Evolutionary conservation across 2,797 vertebrate genomes (phyloP), one percentile per base, ranked within the genome.

Genomic region (Coccyzus lansbergi): DNA sequence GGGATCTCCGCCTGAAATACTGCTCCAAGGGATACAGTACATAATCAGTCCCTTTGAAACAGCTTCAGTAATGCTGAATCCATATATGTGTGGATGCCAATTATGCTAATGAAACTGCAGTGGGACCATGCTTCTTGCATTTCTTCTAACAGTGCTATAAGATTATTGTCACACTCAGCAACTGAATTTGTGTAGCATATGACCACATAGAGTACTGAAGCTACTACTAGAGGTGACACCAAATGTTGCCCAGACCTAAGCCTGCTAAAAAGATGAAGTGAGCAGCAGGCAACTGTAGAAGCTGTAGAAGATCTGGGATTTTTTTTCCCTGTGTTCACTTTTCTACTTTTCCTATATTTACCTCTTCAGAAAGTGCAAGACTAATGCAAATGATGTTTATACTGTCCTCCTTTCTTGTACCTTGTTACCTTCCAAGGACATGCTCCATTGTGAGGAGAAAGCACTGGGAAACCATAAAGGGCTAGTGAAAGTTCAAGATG

Each of bases 41-140:
- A 90, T 96, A 95, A 96, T 94, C 93, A 93, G 91, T 90, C 58
- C 91, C 89, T 95, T 94, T 94, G 96, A 95, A 96, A 96, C 80
- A 71, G 44, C 68, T 59, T 80, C 79, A 71, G 87, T 90, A 88
- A 80, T 82, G 75, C 89, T 96, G 92, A 95, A 93, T 95, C 77
- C 83, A 90, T 90, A 5, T 7, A 79, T 92, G 60, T 74, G 74
- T 0, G 0, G 71, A 77, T 90, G 82, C 93, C 96, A 95, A 25
- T 92, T 96, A 96, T 93, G 83, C 91, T 93, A 95, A 96, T 93
- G 91, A 63, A 92, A 74, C 88, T 92, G 90, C 78, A 79, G 21
- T n/a, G 77, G 88, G 83, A 74, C 70, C 1, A 0, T 81, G 65
- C 42, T 85, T 86, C 51, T 55, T 88, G n/a, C 77, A 51, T 12